phyloP scores from a whole-genome alignment of 1,140 invertebrate genomes.

The Helicoverpa armigera region DNA sequence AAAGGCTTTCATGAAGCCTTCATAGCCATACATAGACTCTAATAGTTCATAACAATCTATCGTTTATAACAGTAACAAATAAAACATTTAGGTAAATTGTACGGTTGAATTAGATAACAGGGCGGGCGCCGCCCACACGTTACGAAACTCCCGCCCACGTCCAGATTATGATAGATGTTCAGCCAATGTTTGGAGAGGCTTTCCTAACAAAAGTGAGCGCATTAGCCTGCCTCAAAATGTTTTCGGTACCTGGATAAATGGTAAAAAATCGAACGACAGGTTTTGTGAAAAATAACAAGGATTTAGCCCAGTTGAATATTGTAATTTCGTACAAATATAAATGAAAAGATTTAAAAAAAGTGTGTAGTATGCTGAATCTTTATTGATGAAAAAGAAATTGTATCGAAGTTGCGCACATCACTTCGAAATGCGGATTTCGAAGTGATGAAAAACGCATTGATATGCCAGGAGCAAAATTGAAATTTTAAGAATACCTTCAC shows the following conservation, averaged over 20 bases:
- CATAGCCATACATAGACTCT: neutral
- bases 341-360: neutral
- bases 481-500: too few species aligned
- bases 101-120: constrained; percentile 2
- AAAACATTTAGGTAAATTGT: constrained; percentile 4
- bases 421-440: too few species aligned
- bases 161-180: constrained; percentile 21
- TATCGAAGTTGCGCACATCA: neutral
- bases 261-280: neutral
- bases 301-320: neutral
- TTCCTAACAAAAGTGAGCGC: constrained; percentile 2
- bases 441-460: too few species aligned
- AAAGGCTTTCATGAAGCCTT: neutral
- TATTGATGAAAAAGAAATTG: neutral
- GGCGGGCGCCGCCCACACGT: neutral
- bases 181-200: constrained; percentile 24
- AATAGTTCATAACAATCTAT: neutral
- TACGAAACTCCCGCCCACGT: constrained; percentile 20
- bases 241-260: neutral
- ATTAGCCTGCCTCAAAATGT: constrained; percentile 19
- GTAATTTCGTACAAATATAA: neutral
- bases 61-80: neutral
- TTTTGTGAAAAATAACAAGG: neutral
- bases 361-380: neutral
- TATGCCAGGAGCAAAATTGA: too few species aligned